Percentiles rank a stretch among this genome's conserved stretches.
These are phyloP conservation scores for Hiodon tergisus DNA, from an alignment of 2,113 vertebrate species.

Conservation along the genomic window DNA sequence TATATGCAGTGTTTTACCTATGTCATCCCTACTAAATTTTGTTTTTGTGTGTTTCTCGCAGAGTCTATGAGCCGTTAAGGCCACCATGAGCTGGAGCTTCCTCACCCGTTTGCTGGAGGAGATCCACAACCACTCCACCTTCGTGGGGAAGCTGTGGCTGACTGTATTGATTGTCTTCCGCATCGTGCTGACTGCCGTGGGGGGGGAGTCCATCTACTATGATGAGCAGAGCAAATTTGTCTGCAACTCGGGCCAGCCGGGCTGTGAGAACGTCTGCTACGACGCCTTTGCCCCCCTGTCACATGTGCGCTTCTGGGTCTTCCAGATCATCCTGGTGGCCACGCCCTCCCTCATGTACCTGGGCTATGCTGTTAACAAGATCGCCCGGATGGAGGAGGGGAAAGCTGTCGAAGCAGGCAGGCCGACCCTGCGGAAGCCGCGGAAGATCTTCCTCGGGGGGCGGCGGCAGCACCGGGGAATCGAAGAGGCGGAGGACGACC, in stretches of 20 bases:
- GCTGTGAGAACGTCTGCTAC: conserved; percentile 92
- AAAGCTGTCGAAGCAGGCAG: conserved; percentile 38
- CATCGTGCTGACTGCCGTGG: conserved; percentile 87
- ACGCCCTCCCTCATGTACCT: conserved; percentile 86
- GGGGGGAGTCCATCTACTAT: conserved; percentile 90
- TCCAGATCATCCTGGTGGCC: conserved; percentile 87
- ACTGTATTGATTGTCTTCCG: conserved; percentile 84
- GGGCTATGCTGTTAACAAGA: conserved; percentile 86
- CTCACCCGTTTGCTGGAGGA: conserved; percentile 90
- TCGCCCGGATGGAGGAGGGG: conserved; percentile 73
- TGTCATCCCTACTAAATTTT: too few relatives aligned
- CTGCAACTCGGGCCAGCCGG: conserved; percentile 86
- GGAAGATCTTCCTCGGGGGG: conserved; percentile 56
- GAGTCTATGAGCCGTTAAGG: conserved; percentile 12
- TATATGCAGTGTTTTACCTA: neutral
- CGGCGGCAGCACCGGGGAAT: conserved; percentile 75
- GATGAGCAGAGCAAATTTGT: conserved; percentile 95
- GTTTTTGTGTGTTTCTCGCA: neutral
- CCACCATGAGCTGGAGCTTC: conserved; percentile 94
- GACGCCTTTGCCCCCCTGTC: conserved; percentile 88
- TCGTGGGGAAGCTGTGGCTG: conserved; percentile 94
- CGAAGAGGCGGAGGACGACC: conserved; percentile 79
- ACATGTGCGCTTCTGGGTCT: conserved; percentile 90
- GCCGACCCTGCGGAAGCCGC: conserved; percentile 43
- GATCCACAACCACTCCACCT: conserved; percentile 95